Evolutionary conservation across 1,140 invertebrate genomes (phyloP).

Genomic region (Campoletis sonorensis): DNA sequence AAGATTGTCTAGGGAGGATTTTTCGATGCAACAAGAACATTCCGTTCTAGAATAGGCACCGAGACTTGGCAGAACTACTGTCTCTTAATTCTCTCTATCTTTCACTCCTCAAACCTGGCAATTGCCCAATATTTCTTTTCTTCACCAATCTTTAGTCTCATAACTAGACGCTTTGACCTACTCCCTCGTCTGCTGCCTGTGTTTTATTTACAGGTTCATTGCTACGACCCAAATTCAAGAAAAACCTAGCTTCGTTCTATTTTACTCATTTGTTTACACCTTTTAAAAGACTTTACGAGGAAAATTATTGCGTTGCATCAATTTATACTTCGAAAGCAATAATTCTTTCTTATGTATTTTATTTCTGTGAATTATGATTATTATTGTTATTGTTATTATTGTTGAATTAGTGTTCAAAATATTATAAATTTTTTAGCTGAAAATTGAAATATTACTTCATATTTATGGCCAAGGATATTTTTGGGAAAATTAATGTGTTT

Average conservation of each 20-base stretch:
- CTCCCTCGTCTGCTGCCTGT: background rate
- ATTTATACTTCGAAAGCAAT: no score
- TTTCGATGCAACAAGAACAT: background rate
- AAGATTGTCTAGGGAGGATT: constrained; percentile 9
- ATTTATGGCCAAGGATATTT: no score
- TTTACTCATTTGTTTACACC: background rate
- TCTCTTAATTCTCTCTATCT: background rate
- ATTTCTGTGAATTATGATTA: no score
- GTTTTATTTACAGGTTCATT: constrained; percentile 12
- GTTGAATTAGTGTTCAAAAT: no score
- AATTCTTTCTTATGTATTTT: no score
- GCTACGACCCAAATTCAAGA: background rate
- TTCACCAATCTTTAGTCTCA: background rate
- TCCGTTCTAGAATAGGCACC: background rate
- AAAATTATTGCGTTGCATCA: no score
- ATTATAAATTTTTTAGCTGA: no score
- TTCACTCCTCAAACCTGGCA: constrained; percentile 15
- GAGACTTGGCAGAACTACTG: constrained; percentile 4
- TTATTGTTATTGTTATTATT: no score
- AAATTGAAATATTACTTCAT: no score
- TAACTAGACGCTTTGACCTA: background rate
- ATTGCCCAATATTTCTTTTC: constrained; percentile 25
- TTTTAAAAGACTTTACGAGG: background rate
- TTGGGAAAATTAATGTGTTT: no score
- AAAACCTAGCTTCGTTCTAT: background rate